phyloP scores from a whole-genome alignment of 1,140 invertebrate genomes.

The Nilaparvata lugens region DNA sequence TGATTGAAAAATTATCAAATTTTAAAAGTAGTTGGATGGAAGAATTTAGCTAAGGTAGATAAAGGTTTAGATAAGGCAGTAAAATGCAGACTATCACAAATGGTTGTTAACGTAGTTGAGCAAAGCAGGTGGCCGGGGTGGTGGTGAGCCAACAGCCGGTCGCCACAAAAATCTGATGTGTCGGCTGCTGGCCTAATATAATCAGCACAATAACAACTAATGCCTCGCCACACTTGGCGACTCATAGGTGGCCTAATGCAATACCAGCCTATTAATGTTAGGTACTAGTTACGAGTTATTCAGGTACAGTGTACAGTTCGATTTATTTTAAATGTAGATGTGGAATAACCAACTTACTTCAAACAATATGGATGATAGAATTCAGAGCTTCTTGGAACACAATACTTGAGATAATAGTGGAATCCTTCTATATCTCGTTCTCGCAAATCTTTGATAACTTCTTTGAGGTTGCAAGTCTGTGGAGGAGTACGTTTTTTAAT shows the following conservation, averaged over 20 bases:
- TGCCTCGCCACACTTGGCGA: neutral
- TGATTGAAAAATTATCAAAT: neutral
- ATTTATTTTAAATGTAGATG: neutral
- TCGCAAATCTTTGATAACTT: conserved; percentile 4
- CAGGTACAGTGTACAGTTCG: neutral
- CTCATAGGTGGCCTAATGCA: neutral
- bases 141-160: no score
- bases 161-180: no score
- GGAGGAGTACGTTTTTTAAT: neutral
- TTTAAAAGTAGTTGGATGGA: neutral
- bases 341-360: conserved; percentile 3
- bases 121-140: no score
- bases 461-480: neutral
- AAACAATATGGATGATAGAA: conserved; percentile 15
- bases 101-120: no score
- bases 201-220: neutral
- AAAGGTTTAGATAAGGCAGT: neutral
- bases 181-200: neutral
- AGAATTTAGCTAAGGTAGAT: neutral
- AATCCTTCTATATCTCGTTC: neutral
- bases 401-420: conserved; percentile 9
- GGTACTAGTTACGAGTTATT: neutral
- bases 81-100: no score
- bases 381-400: conserved; percentile 12
- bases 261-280: neutral